These are phyloP conservation scores for Nanorana parkeri DNA, from an alignment of 2,113 vertebrate species.

Conservation along the genomic window DNA sequence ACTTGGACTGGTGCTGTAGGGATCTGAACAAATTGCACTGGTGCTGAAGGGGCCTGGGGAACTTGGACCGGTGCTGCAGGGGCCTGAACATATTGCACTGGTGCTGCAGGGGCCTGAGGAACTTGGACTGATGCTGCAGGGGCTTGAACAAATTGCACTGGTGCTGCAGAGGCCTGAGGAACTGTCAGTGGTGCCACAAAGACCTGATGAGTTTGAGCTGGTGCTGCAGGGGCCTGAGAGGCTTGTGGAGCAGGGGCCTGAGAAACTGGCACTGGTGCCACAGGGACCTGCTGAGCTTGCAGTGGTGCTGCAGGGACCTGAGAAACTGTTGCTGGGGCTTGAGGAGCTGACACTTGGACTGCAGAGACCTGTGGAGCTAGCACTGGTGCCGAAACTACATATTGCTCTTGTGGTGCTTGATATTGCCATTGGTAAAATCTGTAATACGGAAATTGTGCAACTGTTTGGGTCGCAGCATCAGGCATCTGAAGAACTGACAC, in stretches of 20 bases:
- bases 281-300: no score
- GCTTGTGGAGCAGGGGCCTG: no score
- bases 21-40: neutral
- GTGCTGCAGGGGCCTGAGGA: neutral
- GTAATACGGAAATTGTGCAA: neutral
- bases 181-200: neutral
- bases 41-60: neutral
- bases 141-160: neutral
- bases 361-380: neutral
- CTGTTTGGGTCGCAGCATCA: no score
- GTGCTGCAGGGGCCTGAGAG: no score
- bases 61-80: neutral
- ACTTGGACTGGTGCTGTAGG: neutral
- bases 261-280: no score
- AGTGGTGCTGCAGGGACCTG: neutral
- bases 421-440: no score
- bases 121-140: neutral
- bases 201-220: no score
- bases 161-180: neutral
- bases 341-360: no score
- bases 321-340: neutral
- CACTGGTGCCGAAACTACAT: neutral
- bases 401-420: no score
- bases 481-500: neutral
- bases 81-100: no score